Percentiles rank a stretch among this genome's conserved stretches.
Evolutionary conservation across 2,113 vertebrate genomes (phyloP).

Genomic region (Hippopotamus amphibius): DNA sequence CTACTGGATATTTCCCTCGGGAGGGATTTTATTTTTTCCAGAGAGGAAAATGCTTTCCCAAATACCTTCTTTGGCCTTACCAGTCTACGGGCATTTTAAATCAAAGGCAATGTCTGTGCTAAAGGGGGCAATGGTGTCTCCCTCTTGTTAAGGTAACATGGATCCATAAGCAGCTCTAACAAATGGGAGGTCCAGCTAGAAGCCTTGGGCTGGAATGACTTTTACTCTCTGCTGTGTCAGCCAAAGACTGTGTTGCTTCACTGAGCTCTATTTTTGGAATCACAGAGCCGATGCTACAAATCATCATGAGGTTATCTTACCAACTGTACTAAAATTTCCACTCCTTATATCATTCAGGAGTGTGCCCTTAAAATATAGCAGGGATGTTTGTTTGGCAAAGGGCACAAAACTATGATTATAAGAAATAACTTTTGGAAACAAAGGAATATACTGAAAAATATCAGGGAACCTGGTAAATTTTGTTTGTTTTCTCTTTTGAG

Average conservation of each 20-base stretch:
- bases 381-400: conserved; percentile 56
- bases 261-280: conserved; percentile 76
- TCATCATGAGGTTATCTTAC: conserved; percentile 43
- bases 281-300: conserved; percentile 41
- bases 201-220: conserved; percentile 33
- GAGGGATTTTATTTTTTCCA: conserved; percentile 29
- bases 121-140: neutral
- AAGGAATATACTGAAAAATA: neutral
- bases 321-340: conserved; percentile 56
- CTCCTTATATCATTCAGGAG: conserved; percentile 4
- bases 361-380: conserved; percentile 41
- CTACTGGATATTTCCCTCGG: neutral
- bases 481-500: neutral
- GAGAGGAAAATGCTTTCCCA: neutral
- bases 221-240: conserved; percentile 55
- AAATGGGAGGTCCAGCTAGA: conserved; percentile 48
- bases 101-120: neutral
- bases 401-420: neutral
- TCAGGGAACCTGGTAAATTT: neutral
- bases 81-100: neutral
- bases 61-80: neutral
- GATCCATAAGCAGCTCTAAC: neutral
- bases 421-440: conserved; percentile 51
- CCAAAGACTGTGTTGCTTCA: conserved; percentile 50
- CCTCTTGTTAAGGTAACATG: neutral